Conservation (phyloP, 2,888 invertebrate genomes). For the Watsonalla cultraria region DNA sequence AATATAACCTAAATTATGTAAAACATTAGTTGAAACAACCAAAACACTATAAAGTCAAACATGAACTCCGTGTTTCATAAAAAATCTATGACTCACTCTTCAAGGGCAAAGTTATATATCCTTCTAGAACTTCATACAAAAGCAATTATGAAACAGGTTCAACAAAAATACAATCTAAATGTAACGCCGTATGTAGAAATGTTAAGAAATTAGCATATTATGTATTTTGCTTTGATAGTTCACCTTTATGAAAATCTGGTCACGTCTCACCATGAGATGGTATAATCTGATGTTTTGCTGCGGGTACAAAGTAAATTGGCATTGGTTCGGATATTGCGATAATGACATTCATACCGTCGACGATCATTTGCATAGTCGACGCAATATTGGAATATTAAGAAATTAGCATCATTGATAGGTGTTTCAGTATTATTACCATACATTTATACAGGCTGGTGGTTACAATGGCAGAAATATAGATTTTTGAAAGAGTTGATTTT, state of each 20-base stretch:
- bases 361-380: slow-evolving; percentile 38
- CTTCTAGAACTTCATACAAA: slow-evolving; percentile 17
- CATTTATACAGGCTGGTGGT: no score
- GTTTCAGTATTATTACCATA: neutral
- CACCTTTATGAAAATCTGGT: slow-evolving; percentile 21
- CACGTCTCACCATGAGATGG: slow-evolving; percentile 25
- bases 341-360: slow-evolving; percentile 34
- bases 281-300: slow-evolving; percentile 30
- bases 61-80: neutral
- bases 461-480: no score
- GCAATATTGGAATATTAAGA: slow-evolving; percentile 27
- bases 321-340: slow-evolving; percentile 36
- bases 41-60: neutral
- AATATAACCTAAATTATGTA: no score
- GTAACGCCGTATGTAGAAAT: slow-evolving; percentile 46
- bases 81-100: slow-evolving; percentile 1
- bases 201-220: slow-evolving; percentile 25
- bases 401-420: neutral
- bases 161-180: slow-evolving; percentile 36
- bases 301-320: slow-evolving; percentile 36
- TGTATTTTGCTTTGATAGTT: slow-evolving; percentile 3
- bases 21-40: no score
- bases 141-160: slow-evolving; percentile 9
- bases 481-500: no score
- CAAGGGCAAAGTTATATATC: slow-evolving; percentile 21